phyloP scores from a whole-genome alignment of 2,888 invertebrate species.

The Parelbella ahira region DNA sequence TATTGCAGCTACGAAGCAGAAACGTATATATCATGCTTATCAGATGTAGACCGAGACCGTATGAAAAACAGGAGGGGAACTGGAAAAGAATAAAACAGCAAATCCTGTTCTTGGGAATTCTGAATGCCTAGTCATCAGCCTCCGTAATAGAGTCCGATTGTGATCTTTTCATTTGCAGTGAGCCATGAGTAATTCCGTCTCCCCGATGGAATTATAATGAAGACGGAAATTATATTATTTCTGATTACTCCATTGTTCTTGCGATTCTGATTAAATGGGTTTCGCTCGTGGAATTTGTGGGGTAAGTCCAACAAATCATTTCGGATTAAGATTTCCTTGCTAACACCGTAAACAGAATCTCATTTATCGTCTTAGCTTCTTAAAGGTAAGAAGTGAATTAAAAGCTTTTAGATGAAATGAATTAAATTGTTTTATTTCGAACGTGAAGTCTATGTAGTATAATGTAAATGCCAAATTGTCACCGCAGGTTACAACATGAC shows the following conservation, averaged over 20 bases:
- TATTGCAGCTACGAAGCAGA: not conserved
- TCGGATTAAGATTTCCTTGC: constrained; percentile 45
- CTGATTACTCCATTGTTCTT: constrained; percentile 68
- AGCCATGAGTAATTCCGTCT: constrained; percentile 58
- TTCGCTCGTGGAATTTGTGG: constrained; percentile 45
- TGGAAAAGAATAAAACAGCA: constrained; percentile 22
- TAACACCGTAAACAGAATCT: constrained; percentile 42
- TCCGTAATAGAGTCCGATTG: constrained; percentile 60
- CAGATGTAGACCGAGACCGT: constrained; percentile 19
- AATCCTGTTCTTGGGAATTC: constrained; percentile 31
- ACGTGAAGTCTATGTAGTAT: too few species aligned
- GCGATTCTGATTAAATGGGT: constrained; percentile 61
- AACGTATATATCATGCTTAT: constrained; percentile 11
- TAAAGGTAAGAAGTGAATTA: too few species aligned
- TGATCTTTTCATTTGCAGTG: constrained; percentile 74
- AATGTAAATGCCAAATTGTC: too few species aligned
- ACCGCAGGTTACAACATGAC: too few species aligned
- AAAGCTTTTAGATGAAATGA: too few species aligned
- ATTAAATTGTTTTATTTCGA: too few species aligned
- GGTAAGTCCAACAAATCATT: constrained; percentile 51
- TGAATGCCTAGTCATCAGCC: constrained; percentile 52
- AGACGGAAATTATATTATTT: constrained; percentile 67
- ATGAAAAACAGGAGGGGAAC: constrained; percentile 19
- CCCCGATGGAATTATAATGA: constrained; percentile 64
- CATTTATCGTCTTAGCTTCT: constrained; percentile 29